phyloP scores from a whole-genome alignment of 2,888 invertebrate genomes.

The Mythimna loreyi region DNA sequence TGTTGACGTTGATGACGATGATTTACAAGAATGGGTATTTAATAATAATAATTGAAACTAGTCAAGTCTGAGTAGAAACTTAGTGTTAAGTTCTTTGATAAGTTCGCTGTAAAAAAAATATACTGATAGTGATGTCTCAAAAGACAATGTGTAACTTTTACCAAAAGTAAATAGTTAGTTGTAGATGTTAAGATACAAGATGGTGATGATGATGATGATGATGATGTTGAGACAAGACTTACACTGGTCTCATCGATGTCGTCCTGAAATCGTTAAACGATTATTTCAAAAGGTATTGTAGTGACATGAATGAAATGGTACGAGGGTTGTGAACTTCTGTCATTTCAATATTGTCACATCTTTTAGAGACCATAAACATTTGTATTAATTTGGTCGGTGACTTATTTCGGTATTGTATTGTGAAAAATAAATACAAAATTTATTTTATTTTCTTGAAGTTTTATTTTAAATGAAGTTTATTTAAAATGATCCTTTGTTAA shows the following conservation, averaged over 20 bases:
- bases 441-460: slow-evolving; percentile 9
- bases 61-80: slow-evolving; percentile 23
- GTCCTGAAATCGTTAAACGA: slow-evolving; percentile 32
- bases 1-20: too few species aligned
- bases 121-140: slow-evolving; percentile 1
- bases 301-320: slow-evolving; percentile 4
- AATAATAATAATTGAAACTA: slow-evolving; percentile 3
- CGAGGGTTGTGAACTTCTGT: slow-evolving; percentile 43
- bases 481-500: not conserved
- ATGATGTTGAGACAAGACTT: too few species aligned
- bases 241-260: slow-evolving; percentile 39
- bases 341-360: slow-evolving; percentile 38
- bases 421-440: slow-evolving; percentile 18
- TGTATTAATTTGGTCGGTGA: not conserved
- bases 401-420: not conserved
- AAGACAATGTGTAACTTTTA: not conserved
- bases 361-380: slow-evolving; percentile 36
- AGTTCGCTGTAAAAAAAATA: not conserved
- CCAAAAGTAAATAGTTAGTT: slow-evolving; percentile 13
- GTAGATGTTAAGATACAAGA: slow-evolving; percentile 16
- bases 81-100: not conserved
- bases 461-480: not conserved
- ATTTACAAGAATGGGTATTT: too few species aligned
- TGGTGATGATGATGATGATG: too few species aligned
- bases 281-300: not conserved